Base-by-base conservation (phyloP, 2,888 invertebrate genomes). In the Diarsia mendica region DNA sequence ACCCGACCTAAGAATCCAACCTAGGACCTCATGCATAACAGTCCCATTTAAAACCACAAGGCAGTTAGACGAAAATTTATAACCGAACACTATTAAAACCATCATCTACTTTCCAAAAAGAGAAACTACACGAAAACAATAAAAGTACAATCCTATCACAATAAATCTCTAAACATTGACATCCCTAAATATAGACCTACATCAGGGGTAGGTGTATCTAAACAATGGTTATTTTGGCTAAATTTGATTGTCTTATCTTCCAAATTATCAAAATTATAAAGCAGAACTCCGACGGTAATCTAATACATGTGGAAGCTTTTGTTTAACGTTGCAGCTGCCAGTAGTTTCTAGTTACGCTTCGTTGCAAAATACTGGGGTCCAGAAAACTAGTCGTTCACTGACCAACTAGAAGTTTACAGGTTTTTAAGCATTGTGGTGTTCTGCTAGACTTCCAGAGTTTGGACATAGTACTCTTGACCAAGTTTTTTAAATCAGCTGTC, bases 211-310 rank as follows among this genome's bases (percentile, higher is more conserved):
- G 44, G 65, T 74, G 67, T 76, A 60, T 68, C 71, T 76, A 88
- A 89, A 88, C 85, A 87, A 87, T 84, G 79, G 74, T 67, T 72
- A 83, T 75, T 83, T 77, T 67, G 77, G 51, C 77, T 74, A 77
- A 86, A 88, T 85, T 87, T 83, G 80, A 89, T 89, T 86, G 51
- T 48, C 58, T 86, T 89, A 89, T 89, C 89, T 82, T 68, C 64
- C 15, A 64, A 87, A 87, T 87, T 84, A 87, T 88, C 87, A 65
- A 55, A 78, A 80, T 82, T 79, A 80, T 86, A 78, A 79, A 78
- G 74, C 73, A 72, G 76, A 82, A 79, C 80, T 77, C 51, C 61
- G 49, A 72, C 18, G 55, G 68, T 83, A 76, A 79, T 85, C 73
- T 72, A 85, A 85, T 83, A 68, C 18, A 20, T 67, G 49, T 61